Percentiles rank a stretch among this genome's conserved stretches.
phyloP scores from a whole-genome alignment of 2,888 invertebrate genomes.

The Pollenia angustigena region DNA sequence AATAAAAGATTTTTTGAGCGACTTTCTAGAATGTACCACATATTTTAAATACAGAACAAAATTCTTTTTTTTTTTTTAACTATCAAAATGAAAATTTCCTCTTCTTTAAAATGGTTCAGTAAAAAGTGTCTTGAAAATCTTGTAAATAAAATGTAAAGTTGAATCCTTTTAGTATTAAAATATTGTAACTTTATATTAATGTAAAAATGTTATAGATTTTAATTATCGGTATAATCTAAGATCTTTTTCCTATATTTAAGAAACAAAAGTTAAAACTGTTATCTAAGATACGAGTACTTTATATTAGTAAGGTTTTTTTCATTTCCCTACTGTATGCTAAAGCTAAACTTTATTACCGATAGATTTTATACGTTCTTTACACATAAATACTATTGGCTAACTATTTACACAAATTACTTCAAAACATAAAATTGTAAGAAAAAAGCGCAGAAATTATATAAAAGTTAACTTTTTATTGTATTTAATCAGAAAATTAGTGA shows the following conservation, averaged over 20 bases:
- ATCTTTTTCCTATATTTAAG: conserved; percentile 16
- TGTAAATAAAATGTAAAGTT: conserved; percentile 48
- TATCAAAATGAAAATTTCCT: background rate
- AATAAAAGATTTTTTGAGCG: too few species aligned
- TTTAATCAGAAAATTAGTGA: conserved; percentile 12
- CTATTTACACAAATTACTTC: background rate
- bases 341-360: background rate
- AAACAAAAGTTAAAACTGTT: conserved; percentile 18
- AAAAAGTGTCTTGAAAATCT: conserved; percentile 70
- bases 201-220: conserved; percentile 9
- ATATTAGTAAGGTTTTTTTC: background rate
- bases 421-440: background rate
- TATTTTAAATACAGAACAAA: background rate
- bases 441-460: background rate
- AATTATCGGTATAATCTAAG: background rate
- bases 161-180: conserved; percentile 30
- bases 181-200: conserved; percentile 23
- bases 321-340: conserved; percentile 12
- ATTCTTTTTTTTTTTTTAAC: background rate
- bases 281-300: conserved; percentile 4
- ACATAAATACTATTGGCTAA: too few species aligned
- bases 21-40: too few species aligned
- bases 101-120: conserved; percentile 52
- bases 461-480: conserved; percentile 31
- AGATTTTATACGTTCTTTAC: background rate